A percentile compares a stretch with the other conserved stretches of the same genome.
Conservation (phyloP, 1,140 invertebrate genomes). For the Penaeus chinensis region DNA sequence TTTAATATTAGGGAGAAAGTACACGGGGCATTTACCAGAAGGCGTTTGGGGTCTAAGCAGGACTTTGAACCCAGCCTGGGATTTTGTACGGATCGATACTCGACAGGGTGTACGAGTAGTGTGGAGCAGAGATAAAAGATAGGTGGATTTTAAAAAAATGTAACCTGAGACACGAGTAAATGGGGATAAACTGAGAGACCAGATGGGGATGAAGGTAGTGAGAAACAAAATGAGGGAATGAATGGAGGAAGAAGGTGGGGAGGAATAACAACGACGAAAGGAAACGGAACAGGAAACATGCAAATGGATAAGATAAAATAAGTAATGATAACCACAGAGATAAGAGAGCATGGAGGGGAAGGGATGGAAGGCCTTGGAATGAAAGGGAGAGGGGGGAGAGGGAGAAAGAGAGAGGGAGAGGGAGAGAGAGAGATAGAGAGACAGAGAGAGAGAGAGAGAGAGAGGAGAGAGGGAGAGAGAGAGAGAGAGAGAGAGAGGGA, state of each 20-base stretch:
- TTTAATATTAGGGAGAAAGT: too few relatives aligned
- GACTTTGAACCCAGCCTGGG: neutral
- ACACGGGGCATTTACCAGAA: too few relatives aligned
- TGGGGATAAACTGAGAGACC: too few relatives aligned
- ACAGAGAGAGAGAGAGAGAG: neutral
- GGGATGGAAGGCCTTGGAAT: neutral
- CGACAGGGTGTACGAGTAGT: neutral
- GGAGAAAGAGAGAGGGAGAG: constrained; percentile 8
- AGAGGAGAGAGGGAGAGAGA: neutral
- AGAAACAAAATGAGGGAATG: neutral
- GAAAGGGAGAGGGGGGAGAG: neutral
- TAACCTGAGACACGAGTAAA: too few relatives aligned
- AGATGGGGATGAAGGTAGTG: neutral
- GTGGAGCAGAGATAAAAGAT: neutral
- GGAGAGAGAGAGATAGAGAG: constrained; percentile 17
- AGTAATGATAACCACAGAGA: too few relatives aligned
- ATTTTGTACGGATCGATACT: neutral
- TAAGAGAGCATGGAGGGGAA: neutral
- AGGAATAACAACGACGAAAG: neutral
- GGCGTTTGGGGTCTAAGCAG: neutral
- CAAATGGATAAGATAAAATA: neutral
- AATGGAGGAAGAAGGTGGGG: neutral
- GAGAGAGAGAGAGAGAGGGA: neutral
- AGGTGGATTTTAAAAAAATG: neutral
- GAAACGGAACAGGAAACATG: neutral